A percentile compares a stretch with the other conserved stretches of the same genome.
phyloP scores from a whole-genome alignment of 2,888 invertebrate genomes.

The Leptogaster cylindrica region DNA sequence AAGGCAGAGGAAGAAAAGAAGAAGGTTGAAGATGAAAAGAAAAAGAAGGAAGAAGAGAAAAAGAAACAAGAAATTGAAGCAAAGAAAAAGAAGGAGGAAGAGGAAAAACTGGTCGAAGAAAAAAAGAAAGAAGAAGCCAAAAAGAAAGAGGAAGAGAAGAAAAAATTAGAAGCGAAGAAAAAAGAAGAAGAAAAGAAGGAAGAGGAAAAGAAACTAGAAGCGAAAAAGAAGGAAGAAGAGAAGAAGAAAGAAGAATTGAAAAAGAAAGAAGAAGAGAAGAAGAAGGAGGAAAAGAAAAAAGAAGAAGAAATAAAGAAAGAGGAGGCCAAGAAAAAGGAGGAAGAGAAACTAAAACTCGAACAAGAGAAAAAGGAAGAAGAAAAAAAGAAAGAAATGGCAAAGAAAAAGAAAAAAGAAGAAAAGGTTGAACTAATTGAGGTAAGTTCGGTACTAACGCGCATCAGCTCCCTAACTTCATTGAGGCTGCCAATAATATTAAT shows the following conservation, averaged over 20 bases:
- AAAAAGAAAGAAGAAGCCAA: conserved; percentile 57
- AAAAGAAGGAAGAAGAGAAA: conserved; percentile 60
- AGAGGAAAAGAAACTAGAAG: conserved; percentile 54
- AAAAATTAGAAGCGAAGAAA: conserved; percentile 48
- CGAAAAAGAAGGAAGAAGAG: conserved; percentile 48
- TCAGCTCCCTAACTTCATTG: too few species aligned
- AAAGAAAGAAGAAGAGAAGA: conserved; percentile 44
- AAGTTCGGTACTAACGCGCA: conserved; percentile 17
- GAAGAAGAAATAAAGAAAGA: conserved; percentile 51
- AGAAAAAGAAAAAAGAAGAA: conserved; percentile 52
- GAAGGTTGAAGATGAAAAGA: conserved; percentile 56
- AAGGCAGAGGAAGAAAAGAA: conserved; percentile 56
- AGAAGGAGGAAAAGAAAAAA: conserved; percentile 44
- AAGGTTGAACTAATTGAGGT: conserved; percentile 52
- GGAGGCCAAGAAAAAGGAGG: conserved; percentile 61
- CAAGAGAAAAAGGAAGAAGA: conserved; percentile 34
- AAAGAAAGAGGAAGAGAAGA: conserved; percentile 46
- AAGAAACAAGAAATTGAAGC: conserved; percentile 61
- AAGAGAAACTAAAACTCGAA: conserved; percentile 51
- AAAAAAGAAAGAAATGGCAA: conserved; percentile 41
- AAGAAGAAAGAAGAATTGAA: conserved; percentile 47
- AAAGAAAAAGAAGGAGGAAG: conserved; percentile 55
- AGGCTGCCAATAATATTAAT: too few species aligned
- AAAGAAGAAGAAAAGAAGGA: conserved; percentile 52
- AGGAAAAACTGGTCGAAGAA: conserved; percentile 55